Base-by-base conservation (phyloP, 2,113 vertebrate genomes). In the Equus przewalskii region DNA sequence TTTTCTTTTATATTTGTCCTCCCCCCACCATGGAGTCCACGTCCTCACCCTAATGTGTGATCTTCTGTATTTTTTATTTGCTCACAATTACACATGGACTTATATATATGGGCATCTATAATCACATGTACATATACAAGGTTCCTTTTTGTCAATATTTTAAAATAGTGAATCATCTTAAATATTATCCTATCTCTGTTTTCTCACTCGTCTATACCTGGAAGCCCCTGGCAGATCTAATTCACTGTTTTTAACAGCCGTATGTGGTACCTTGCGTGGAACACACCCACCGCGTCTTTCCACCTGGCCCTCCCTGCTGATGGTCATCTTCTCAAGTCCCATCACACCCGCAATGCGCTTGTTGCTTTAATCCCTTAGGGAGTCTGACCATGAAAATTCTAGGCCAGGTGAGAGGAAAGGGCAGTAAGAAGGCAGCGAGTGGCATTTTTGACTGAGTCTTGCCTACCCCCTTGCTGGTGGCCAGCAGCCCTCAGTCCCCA, bases 31-130 rank as follows among this genome's bases (percentile, higher is more conserved):
- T 44, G 65, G 19, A 88, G 73, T 72, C 33, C 72, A 89, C 58
- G 5, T 78, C 79, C 64, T 49, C 22, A 65, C 13, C 19, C 36
- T 75, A 44, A n/a, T 16, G 9, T 88, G 14, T 73, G 22, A 60
- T 62, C 7, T 26, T 81, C 65, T 85, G 5, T 75, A 88, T 30
- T 72, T 97, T 96, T 88, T 62, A 97, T 44, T 67, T 87, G 79
- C 36, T 84, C 46, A 85, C n/a, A 84, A 18, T 85, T 89, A 70
- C 64, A 81, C 14, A n/a, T 10, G 41, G 54, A 83, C 12, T 72
- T 92, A 36, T 28, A 65, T 44, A 87, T 49, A 87, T 64, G 26
- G 41, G 56, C 16, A 64, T n/a, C 15, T 76, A 33, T 73, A 82
- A 92, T 18, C 60, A 54, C 22, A 28, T 46, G 60, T 36, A 80